phyloP scores from a whole-genome alignment of 2,888 invertebrate species.

The Trachelus troglodyta region DNA sequence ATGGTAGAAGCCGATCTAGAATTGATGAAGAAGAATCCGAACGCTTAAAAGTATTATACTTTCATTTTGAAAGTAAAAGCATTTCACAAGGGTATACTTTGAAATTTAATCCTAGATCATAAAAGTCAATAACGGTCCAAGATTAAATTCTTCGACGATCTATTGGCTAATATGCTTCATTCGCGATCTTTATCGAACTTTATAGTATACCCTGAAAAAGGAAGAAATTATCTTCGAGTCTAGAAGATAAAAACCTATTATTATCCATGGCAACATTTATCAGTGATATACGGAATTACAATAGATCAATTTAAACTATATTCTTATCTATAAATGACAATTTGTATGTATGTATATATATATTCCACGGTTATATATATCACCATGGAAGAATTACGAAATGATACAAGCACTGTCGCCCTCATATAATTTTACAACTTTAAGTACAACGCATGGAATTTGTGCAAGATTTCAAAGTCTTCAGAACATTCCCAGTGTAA shows the following conservation, averaged over 20 bases:
- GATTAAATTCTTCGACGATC: background rate
- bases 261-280: background rate
- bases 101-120: background rate
- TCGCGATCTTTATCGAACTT: background rate
- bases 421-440: background rate
- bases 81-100: background rate
- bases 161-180: background rate
- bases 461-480: background rate
- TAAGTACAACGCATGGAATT: background rate
- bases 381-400: background rate
- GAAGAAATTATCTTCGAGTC: background rate
- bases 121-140: background rate
- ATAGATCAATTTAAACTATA: background rate
- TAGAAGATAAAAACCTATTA: background rate
- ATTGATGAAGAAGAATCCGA: conserved; percentile 91
- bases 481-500: background rate
- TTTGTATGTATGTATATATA: background rate
- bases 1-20: conserved; percentile 94
- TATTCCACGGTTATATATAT: background rate
- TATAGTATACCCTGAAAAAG: background rate
- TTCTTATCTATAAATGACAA: background rate
- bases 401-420: background rate
- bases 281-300: background rate
- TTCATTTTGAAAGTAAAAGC: background rate
- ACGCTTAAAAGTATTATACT: conserved; percentile 72